Percentiles rank a stretch among this genome's conserved stretches.
Evolutionary conservation across 2,113 vertebrate species (phyloP).

Genomic region (Pangasianodon hypophthalmus): DNA sequence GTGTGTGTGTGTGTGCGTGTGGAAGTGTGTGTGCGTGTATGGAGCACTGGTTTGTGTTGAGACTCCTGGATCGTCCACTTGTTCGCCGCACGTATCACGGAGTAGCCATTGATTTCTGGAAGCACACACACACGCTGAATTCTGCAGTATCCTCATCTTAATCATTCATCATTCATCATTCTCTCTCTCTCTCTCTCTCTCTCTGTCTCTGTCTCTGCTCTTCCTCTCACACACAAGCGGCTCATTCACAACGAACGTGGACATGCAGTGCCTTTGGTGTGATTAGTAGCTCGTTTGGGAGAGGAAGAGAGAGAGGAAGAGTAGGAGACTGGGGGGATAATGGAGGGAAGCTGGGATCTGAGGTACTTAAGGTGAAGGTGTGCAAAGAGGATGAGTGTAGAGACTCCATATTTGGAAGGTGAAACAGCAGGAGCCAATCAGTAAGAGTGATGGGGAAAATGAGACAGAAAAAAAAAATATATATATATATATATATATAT

Average conservation of each 20-base stretch:
- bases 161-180: constrained; percentile 27
- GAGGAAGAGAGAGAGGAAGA: neutral
- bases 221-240: constrained; percentile 20
- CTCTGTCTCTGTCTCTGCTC: neutral
- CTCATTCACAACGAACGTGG: constrained; percentile 24
- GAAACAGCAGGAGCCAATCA: neutral
- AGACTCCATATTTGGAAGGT: neutral
- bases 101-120: constrained; percentile 4
- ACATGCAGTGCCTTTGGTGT: neutral
- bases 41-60: neutral
- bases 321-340: neutral
- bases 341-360: constrained; percentile 9
- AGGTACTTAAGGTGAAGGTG: neutral
- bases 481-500: too few relatives aligned
- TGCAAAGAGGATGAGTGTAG: neutral
- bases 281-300: neutral
- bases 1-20: constrained; percentile 27
- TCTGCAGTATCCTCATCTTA: constrained; percentile 7
- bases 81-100: neutral
- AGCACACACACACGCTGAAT: neutral
- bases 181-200: constrained; percentile 6
- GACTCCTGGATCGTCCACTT: neutral
- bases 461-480: neutral
- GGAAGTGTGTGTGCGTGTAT: neutral
- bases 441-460: neutral